Base-by-base conservation (phyloP, 2,888 invertebrate genomes). In the Nowickia ferox region DNA sequence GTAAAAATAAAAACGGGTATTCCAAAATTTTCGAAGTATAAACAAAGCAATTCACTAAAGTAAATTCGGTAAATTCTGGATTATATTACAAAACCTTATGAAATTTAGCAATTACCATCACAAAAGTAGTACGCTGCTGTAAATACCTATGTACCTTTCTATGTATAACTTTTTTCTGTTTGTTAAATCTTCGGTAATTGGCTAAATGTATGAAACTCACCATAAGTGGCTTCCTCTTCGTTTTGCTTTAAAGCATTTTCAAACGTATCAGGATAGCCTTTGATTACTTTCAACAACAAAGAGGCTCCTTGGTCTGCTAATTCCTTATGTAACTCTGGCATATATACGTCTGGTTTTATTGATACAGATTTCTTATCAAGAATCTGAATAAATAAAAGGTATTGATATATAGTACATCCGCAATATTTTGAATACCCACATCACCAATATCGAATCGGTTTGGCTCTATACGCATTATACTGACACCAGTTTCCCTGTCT, bases 391-490 rank as follows among this genome's bases (percentile, higher is more conserved):
- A 84, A 63, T n/a, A 6, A 42, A 9, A 5, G 1, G 13, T 19
- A 15, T 19, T 3, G 1, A 38, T 8, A 10, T 48, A 22, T 9
- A 42, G 22, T 57, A 40, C 11, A 9, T 19, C 1, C 1, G n/a
- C 6, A 38, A 17, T 19, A 40, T 17, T 59, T n/a, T n/a, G 10
- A 11, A 51, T 51, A 69, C 93, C 89, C 87, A 94, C 93, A 83
- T 93, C 94, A 89, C 97, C 97, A 88, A 96, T 93, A 94, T 97
- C 97, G 94, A 97, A 97, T 92, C 95, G 94, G 89, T 96, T 94
- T 46, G 98, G 96, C 91, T 95, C 95, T 87, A 99, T 96, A 93
- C 95, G 95, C 96, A 98, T 98, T 61, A 98, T 95, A 17, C 97
- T 95, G 13, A 98, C 94, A 46, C 98, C 98, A 10, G 98, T 97